Evolutionary conservation across 2,797 vertebrate species (phyloP).

Genomic region (Manis crassicaudata): DNA sequence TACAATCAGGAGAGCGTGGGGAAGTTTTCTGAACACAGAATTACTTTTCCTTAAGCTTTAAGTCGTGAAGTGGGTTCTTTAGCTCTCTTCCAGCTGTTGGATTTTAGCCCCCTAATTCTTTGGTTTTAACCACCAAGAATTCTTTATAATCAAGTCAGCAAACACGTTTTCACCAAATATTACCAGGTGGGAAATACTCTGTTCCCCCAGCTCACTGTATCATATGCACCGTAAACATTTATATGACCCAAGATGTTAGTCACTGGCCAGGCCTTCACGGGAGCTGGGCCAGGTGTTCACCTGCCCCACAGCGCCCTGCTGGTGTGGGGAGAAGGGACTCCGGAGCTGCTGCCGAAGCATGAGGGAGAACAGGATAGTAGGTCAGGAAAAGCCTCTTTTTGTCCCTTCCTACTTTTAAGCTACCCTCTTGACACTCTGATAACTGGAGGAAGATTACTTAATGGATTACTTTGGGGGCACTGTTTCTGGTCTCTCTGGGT

Average conservation of each 20-base stretch:
- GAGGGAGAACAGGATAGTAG: not conserved
- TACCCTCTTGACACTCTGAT: not conserved
- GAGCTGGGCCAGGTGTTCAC: not conserved
- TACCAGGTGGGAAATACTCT: not conserved
- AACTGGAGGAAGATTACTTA: not conserved
- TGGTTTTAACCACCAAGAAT: not conserved
- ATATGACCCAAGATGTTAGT: not conserved
- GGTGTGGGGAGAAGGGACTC: not conserved
- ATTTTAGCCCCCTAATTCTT: not conserved
- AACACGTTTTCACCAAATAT: not conserved
- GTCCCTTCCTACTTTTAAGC: not conserved
- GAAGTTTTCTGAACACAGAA: constrained; percentile 5
- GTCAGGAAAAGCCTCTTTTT: not conserved
- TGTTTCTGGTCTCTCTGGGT: not conserved
- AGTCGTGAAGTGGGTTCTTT: not conserved
- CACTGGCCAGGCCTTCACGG: not conserved
- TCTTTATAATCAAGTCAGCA: not conserved
- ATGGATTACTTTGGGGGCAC: not conserved
- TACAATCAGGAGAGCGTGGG: not conserved
- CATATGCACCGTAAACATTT: not conserved
- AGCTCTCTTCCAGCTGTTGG: not conserved
- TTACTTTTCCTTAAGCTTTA: not conserved
- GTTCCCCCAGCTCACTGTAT: not conserved
- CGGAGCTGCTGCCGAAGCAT: not conserved
- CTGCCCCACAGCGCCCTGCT: not conserved